Percentiles rank a stretch among this genome's conserved stretches.
Conservation (phyloP, 2,113 vertebrate genomes). For the Puntigrus tetrazona region DNA sequence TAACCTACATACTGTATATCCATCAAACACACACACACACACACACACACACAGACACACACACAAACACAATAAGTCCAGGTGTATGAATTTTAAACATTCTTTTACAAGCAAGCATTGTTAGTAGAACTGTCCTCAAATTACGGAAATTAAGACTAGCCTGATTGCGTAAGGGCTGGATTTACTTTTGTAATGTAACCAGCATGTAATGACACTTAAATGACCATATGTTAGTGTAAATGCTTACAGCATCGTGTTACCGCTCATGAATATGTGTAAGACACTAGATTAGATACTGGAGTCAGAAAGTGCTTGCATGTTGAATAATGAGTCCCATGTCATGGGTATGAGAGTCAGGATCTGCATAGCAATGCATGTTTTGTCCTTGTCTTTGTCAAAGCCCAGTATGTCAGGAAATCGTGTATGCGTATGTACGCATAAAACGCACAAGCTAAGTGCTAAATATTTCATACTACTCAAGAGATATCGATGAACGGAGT, state of each 20-base stretch:
- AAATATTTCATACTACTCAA: slow-evolving; percentile 38
- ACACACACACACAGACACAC: not conserved
- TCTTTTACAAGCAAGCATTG: not conserved
- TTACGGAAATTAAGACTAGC: not conserved
- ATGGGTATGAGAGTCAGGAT: slow-evolving; percentile 27
- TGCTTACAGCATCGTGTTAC: slow-evolving; percentile 23
- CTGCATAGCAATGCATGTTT: slow-evolving; percentile 22
- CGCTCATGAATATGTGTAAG: slow-evolving; percentile 30
- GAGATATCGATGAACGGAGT: slow-evolving; percentile 11
- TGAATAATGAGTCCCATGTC: slow-evolving; percentile 35
- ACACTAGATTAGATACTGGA: slow-evolving; percentile 29
- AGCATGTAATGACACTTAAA: slow-evolving; percentile 27
- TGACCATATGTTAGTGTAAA: slow-evolving; percentile 37
- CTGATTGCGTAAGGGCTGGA: not conserved
- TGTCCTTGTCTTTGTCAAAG: slow-evolving; percentile 38
- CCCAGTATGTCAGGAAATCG: not conserved
- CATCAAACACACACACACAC: not conserved
- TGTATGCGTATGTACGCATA: slow-evolving; percentile 25
- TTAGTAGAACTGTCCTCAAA: not conserved
- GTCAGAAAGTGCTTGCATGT: slow-evolving; percentile 31
- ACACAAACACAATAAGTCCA: not conserved
- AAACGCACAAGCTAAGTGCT: slow-evolving; percentile 29
- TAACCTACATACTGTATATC: not conserved
- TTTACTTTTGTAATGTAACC: slow-evolving; percentile 30
- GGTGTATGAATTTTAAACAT: not conserved